Evolutionary conservation across 2,797 vertebrate species (phyloP).

Genomic region (Rhabdophis nuchalis): DNA sequence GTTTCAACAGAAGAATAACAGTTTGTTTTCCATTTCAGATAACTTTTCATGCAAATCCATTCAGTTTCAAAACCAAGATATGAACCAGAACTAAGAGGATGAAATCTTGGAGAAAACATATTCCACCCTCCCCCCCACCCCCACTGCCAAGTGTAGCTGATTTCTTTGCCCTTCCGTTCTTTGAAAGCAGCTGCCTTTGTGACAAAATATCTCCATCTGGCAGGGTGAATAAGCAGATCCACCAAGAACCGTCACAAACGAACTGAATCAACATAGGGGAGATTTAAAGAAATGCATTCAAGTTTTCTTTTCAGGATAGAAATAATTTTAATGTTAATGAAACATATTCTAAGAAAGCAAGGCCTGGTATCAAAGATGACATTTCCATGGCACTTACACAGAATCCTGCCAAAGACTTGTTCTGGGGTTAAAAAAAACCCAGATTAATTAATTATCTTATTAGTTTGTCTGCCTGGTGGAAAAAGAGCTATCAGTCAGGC

Average conservation of each 20-base stretch:
- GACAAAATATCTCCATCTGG: slow-evolving; percentile 68
- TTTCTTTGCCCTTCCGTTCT: slow-evolving; percentile 64
- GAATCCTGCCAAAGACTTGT: neutral
- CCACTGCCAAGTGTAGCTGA: slow-evolving; percentile 58
- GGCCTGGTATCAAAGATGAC: neutral
- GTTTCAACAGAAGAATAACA: slow-evolving; percentile 31
- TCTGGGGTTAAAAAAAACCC: neutral
- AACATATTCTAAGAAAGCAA: neutral
- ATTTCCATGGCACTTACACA: neutral
- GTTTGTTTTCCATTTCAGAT: slow-evolving; percentile 51
- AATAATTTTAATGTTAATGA: slow-evolving; percentile 11
- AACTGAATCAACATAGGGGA: slow-evolving; percentile 44
- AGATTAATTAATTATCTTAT: neutral
- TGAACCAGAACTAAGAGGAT: slow-evolving; percentile 56
- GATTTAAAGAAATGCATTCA: slow-evolving; percentile 57
- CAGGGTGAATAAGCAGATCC: slow-evolving; percentile 65
- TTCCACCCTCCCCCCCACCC: slow-evolving; percentile 22
- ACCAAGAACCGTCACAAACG: slow-evolving; percentile 53
- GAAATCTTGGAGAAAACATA: slow-evolving; percentile 53
- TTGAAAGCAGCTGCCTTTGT: slow-evolving; percentile 62
- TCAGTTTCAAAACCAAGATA: slow-evolving; percentile 32
- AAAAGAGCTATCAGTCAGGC: neutral
- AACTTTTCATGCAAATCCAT: slow-evolving; percentile 56
- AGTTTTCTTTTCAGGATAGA: slow-evolving; percentile 45
- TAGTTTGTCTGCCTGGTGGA: neutral